These are phyloP conservation scores for Ardeotis arabs DNA, from an alignment of 2,113 vertebrate genomes.

Conservation along the genomic window DNA sequence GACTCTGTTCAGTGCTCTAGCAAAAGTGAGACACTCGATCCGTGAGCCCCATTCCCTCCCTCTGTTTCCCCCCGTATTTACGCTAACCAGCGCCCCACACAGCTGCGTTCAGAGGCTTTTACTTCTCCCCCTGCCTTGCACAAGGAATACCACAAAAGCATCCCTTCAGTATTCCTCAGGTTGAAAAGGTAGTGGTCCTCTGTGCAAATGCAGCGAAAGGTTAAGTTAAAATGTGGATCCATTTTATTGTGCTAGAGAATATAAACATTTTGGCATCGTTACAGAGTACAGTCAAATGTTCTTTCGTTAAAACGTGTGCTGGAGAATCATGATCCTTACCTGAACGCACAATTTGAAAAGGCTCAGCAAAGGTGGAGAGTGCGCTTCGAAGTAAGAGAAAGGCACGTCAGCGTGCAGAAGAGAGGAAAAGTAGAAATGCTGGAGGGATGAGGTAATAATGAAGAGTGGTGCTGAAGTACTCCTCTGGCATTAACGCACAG, in stretches of 20 bases:
- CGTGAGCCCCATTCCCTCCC: neutral
- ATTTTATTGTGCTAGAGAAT: neutral
- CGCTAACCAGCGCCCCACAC: neutral
- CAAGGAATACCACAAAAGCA: neutral
- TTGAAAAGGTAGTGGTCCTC: rapidly evolving
- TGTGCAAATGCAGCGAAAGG: neutral
- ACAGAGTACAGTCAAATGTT: neutral
- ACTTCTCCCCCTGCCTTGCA: too few species aligned
- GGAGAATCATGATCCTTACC: neutral
- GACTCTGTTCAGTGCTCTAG: neutral
- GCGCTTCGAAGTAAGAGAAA: neutral
- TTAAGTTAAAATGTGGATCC: neutral
- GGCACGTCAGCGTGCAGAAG: neutral
- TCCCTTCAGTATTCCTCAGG: neutral
- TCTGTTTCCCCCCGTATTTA: neutral
- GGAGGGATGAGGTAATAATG: rapidly evolving
- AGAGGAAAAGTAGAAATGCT: neutral
- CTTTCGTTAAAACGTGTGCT: neutral
- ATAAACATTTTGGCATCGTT: neutral
- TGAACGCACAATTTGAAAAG: neutral
- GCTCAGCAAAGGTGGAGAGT: neutral
- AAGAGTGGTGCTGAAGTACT: neutral
- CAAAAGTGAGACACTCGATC: neutral
- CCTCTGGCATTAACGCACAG: neutral
- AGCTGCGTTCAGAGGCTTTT: neutral